Evolutionary conservation across 2,888 invertebrate species (phyloP).

Genomic region (Caenorhabditis sulstoni): DNA sequence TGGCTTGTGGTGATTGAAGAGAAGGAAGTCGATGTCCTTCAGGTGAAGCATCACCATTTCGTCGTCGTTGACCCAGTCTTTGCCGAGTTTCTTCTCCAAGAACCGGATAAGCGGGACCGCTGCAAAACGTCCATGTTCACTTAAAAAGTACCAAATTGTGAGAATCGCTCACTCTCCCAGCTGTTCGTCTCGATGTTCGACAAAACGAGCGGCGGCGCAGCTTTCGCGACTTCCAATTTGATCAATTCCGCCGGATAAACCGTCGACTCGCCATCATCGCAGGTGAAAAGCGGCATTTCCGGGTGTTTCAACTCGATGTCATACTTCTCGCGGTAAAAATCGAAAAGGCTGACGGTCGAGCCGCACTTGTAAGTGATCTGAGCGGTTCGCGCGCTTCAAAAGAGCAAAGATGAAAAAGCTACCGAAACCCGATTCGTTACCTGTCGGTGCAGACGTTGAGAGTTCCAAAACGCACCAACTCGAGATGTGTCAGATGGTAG

Average conservation of each 20-base stretch:
- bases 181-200: neutral
- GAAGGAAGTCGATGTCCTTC: slow-evolving; percentile 3
- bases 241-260: slow-evolving; percentile 12
- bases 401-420: neutral
- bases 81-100: neutral
- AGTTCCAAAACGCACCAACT: slow-evolving; percentile 2
- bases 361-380: neutral
- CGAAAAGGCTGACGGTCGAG: neutral
- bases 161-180: neutral
- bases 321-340: neutral
- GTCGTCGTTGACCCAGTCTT: neutral
- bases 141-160: too few relatives aligned
- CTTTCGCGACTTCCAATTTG: neutral
- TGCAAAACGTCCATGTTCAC: neutral
- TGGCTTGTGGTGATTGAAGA: neutral
- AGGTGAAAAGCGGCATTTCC: slow-evolving; percentile 12
- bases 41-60: neutral
- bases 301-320: slow-evolving; percentile 15
- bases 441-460: neutral
- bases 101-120: neutral
- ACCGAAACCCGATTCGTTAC: too few relatives aligned
- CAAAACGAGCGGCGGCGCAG: neutral
- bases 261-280: slow-evolving; percentile 6
- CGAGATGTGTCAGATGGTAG: slow-evolving; percentile 13
- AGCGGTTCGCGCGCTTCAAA: neutral